Evolutionary conservation across 2,113 vertebrate genomes (phyloP).

Genomic region (Bungarus multicinctus): DNA sequence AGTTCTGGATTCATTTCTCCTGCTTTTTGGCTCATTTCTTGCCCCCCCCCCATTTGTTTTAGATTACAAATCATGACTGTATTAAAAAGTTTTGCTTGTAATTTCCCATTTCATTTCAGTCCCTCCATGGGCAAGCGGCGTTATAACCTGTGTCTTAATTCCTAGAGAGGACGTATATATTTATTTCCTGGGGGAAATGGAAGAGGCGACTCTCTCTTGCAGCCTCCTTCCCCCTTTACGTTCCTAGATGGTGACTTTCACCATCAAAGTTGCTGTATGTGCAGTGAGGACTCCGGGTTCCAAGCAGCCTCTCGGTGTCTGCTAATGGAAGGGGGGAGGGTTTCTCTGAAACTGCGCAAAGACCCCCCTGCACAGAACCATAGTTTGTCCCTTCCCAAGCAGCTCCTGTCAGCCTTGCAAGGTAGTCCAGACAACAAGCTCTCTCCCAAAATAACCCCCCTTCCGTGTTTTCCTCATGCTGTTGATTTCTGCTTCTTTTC

Average conservation of each 20-base stretch:
- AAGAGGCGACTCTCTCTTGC: constrained; percentile 4
- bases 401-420: background rate
- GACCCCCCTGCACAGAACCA: background rate
- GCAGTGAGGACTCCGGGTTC: background rate
- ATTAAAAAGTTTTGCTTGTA: background rate
- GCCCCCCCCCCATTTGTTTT: background rate
- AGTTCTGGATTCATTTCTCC: background rate
- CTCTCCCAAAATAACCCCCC: background rate
- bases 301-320: background rate
- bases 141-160: constrained; percentile 15
- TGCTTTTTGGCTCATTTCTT: background rate
- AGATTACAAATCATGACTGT: constrained; percentile 4
- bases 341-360: background rate
- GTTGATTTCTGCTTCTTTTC: background rate
- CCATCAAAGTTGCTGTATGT: background rate
- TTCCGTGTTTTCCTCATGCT: background rate
- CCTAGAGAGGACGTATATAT: constrained; percentile 6
- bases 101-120: constrained; percentile 3
- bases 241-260: constrained; percentile 2
- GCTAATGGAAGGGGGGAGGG: background rate
- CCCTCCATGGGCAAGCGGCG: background rate
- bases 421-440: background rate
- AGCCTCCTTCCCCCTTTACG: background rate
- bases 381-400: background rate
- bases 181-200: constrained; percentile 2